Evolutionary conservation across 1,140 invertebrate genomes (phyloP), one percentile per base, ranked within the genome.

Genomic region (Meloidogyne hapla): DNA sequence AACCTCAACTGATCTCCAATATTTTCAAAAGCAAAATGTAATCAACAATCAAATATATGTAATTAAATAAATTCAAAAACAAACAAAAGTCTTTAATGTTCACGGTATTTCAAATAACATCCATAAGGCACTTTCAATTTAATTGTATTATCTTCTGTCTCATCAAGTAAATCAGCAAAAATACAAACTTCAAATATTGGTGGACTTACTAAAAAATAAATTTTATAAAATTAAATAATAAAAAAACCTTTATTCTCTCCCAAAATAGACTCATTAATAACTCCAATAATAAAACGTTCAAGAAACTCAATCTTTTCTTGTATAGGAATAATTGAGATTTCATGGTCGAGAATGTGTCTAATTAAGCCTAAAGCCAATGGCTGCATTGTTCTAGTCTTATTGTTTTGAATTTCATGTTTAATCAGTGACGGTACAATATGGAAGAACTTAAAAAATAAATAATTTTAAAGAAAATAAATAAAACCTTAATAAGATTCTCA

Each of bases 401-500:
- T n/a, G 18, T 56, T n/a, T 56, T 18, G 1, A 2, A 56, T 56
- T 5, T 56, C 6, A 9, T 56, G 48, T 6, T 18, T n/a, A 56
- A 56, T n/a, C 4, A 56, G 6, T 15, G n/a, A 1, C n/a, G 48
- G 48, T 1, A 56, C 48, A 1, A 56, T 56, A 21, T 56, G 48
- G 48, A 56, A 56, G 8, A 56, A 56, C 48, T 56, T 6, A n/a
- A 56, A 56, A 56, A 48, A 4, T 8, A 15, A 56, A 5, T 56
- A n/a, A 48, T 18, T 18, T 18, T 6, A 21, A 56, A n/a, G 1
- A n/a, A 18, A 45, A 45, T 2, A 15, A 15, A 15, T 6, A 18
- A n/a, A 56, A 56, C 48, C 48, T 56, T 56, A 9, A 56, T 56
- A 56, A 56, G 48, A 56, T 56, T 56, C n/a, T 56, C 48, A 56